Base-by-base conservation (phyloP, 2,113 vertebrate genomes). In the Siniperca chuatsi region DNA sequence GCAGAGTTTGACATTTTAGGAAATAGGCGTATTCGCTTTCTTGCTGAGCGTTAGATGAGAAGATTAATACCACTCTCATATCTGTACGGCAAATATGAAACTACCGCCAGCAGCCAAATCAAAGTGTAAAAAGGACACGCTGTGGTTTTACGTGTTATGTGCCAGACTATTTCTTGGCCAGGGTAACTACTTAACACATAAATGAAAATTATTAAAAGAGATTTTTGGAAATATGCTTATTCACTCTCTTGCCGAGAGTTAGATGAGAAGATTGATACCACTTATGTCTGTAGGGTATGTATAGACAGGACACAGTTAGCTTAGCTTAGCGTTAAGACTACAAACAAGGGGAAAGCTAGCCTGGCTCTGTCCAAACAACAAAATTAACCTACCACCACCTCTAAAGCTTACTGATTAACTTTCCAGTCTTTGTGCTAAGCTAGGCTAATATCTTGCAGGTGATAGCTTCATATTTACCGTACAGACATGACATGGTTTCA, bases 331-430 rank as follows among this genome's bases (percentile, higher is more conserved):
- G 2, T 54, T 54, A 21, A 54, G 52, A 54, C 52, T 54, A 21
- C 7, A 54, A 54, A 54, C 20, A 9, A 7, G 18, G 52, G 58
- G 35, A 62, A 46, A 25, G 48, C 25, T 57, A 25, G 35, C 52
- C 57, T 68, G 40, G 61, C 46, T 73, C 20, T 0, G 33, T 44
- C 11, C 2, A 25, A 54, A 54, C 8, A 61, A 50, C 13, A 65
- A 23, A 42, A 50, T 62, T 48, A 2, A 40, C 9, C 68, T 44
- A 23, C 7, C 9, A 25, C 21, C 58, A 13, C 15, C 57, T 33
- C 13, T 10, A 21, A 79, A 42, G 57, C 66, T 81, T 35, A 42
- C 7, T 20, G 40, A 67, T 67, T 69, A 79, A 67, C 46, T 48
- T 46, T 48, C 46, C 46, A 48, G 46, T 48, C 9, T 46, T 25